phyloP scores from a whole-genome alignment of 2,888 invertebrate species.

The Pachymerium ferrugineum region DNA sequence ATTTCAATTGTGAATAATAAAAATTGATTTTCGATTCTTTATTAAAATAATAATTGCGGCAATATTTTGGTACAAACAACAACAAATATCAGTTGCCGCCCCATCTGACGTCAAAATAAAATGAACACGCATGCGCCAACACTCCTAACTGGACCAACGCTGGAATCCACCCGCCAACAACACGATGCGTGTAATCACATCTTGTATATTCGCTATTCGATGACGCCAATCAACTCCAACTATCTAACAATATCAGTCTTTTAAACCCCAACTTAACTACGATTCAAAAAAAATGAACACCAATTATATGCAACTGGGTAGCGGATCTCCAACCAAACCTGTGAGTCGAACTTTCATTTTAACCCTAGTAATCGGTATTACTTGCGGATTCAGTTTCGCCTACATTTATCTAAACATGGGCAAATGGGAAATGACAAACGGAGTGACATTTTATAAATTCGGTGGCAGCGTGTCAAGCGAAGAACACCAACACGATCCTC shows the following conservation, averaged over 20 bases:
- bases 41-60: too few species aligned
- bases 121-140: not conserved
- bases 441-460: conserved; percentile 32
- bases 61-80: too few species aligned
- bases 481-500: conserved; percentile 43
- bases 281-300: not conserved
- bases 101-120: too few species aligned
- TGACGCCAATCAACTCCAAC: not conserved
- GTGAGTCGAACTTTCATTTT: conserved; percentile 64
- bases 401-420: conserved; percentile 58
- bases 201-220: too few species aligned
- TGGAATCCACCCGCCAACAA: too few species aligned
- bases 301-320: not conserved
- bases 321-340: not conserved
- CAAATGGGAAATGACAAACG: conserved; percentile 37
- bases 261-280: too few species aligned
- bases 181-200: too few species aligned
- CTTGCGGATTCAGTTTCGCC: conserved; percentile 70
- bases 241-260: too few species aligned
- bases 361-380: conserved; percentile 65
- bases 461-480: conserved; percentile 34
- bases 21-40: too few species aligned
- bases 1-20: too few species aligned
- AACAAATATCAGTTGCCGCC: too few species aligned
- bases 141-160: too few species aligned